phyloP scores from a whole-genome alignment of 2,797 vertebrate species.

The Australoheros facetus region DNA sequence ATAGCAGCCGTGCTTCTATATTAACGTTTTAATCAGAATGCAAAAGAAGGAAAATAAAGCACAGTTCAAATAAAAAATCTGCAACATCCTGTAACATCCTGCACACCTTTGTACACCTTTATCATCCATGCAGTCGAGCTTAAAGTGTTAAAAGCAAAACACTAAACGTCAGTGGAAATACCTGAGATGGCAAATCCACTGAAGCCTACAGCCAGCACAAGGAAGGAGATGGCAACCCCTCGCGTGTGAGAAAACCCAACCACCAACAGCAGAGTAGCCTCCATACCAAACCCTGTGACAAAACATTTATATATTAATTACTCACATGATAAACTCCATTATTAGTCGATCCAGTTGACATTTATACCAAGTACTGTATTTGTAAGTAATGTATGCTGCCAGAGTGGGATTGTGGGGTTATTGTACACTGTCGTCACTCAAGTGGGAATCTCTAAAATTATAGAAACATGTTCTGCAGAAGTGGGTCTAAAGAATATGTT shows the following conservation, averaged over 20 bases:
- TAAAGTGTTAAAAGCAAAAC: not conserved
- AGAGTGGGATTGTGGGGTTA: not conserved
- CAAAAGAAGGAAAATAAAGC: not conserved
- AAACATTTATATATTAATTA: not conserved
- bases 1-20: not conserved
- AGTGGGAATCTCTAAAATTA: not conserved
- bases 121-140: not conserved
- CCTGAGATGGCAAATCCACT: constrained; percentile 99
- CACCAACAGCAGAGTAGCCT: constrained; percentile 93
- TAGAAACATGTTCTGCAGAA: not conserved
- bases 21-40: not conserved
- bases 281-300: constrained; percentile 95
- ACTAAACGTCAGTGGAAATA: constrained; percentile 58
- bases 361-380: not conserved
- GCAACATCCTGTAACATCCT: not conserved
- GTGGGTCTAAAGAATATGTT: not conserved
- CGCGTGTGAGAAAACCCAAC: constrained; percentile 98
- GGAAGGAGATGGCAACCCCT: constrained; percentile 92
- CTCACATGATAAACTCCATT: not conserved
- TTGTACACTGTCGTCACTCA: not conserved
- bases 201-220: constrained; percentile 96
- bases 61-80: not conserved
- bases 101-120: not conserved
- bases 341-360: not conserved
- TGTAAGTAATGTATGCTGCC: not conserved